A percentile compares a stretch with the other conserved stretches of the same genome.
Conservation (phyloP, 1,140 invertebrate genomes). For the Helicoverpa zea region DNA sequence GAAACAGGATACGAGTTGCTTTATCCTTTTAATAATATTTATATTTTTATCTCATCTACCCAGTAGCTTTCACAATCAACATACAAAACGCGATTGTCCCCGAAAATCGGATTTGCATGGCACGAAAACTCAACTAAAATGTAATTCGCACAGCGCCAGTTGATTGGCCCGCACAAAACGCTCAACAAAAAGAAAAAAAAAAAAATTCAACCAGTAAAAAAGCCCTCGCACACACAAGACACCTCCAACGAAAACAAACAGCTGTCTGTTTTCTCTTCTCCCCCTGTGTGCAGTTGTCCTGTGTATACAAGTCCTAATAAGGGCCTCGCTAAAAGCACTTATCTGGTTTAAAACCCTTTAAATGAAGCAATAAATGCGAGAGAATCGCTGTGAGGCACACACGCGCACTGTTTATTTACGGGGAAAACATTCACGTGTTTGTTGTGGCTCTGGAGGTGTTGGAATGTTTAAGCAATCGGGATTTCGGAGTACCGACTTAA, state of each 20-base stretch:
- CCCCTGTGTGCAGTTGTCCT: constrained; percentile 46
- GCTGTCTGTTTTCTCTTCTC: constrained; percentile 8
- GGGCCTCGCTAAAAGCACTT: constrained; percentile 67
- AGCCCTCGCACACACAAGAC: constrained; percentile 49
- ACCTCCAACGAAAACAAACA: constrained; percentile 55
- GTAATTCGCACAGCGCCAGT: constrained; percentile 30
- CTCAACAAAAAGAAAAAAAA: constrained; percentile 20
- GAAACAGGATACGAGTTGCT: background rate
- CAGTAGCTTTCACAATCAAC: background rate
- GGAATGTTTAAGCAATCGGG: constrained; percentile 33
- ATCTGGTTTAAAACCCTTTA: constrained; percentile 70
- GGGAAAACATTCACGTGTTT: constrained; percentile 34
- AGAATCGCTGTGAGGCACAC: constrained; percentile 51
- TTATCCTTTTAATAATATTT: background rate
- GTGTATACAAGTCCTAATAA: constrained; percentile 64
- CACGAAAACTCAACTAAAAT: constrained; percentile 22
- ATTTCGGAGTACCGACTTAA: constrained; percentile 38
- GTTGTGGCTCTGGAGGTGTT: constrained; percentile 22
- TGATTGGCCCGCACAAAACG: constrained; percentile 31
- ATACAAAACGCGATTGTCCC: background rate
- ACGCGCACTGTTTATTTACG: constrained; percentile 32
- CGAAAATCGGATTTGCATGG: constrained; percentile 13
- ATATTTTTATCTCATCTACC: background rate
- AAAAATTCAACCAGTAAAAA: constrained; percentile 40
- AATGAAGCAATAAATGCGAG: constrained; percentile 72